A percentile compares a stretch with the other conserved stretches of the same genome.
Conservation (phyloP, 2,113 vertebrate genomes). For the Prietella phreatophila region DNA sequence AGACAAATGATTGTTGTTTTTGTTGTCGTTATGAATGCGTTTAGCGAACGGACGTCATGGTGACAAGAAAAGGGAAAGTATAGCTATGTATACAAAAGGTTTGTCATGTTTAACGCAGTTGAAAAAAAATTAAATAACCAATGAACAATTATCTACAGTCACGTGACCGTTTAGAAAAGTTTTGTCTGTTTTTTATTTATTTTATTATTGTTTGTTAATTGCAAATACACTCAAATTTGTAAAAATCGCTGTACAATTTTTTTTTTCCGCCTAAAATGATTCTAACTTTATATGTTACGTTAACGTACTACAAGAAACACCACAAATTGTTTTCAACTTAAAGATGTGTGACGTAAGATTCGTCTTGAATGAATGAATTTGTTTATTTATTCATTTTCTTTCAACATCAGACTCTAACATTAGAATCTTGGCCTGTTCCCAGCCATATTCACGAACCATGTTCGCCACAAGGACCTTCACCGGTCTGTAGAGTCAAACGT, state of each 20-base stretch:
- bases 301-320: neutral
- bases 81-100: too few species aligned
- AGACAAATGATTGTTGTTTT: neutral
- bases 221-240: neutral
- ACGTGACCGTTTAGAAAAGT: neutral
- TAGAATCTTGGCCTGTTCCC: neutral
- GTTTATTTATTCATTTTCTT: too few species aligned
- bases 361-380: too few species aligned
- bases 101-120: too few species aligned
- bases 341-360: neutral
- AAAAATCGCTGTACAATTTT: too few species aligned
- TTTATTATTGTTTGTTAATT: neutral
- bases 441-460: neutral
- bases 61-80: neutral
- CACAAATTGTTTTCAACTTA: neutral
- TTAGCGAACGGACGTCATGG: neutral
- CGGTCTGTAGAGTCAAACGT: too few species aligned
- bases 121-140: neutral
- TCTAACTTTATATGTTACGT: neutral
- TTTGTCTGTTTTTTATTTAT: neutral
- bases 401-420: too few species aligned
- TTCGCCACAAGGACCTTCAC: too few species aligned
- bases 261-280: neutral
- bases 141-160: neutral
- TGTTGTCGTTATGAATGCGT: neutral